phyloP scores from a whole-genome alignment of 2,888 invertebrate species.

The Zygogramma bicolorata region DNA sequence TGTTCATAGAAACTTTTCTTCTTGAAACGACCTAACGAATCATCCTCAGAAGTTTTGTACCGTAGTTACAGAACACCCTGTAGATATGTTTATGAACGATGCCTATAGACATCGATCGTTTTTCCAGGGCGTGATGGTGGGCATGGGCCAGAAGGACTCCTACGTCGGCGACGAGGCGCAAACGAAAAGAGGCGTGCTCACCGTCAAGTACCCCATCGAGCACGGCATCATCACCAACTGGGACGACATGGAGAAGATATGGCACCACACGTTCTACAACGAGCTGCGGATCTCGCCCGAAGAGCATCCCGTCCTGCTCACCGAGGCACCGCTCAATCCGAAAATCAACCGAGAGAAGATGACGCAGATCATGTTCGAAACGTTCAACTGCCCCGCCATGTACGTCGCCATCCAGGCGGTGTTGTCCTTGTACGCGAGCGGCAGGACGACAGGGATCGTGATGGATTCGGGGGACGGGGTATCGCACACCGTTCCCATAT shows the following conservation, averaged over 20 bases:
- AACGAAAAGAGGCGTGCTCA: slow-evolving; percentile 69
- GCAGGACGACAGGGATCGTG: slow-evolving; percentile 80
- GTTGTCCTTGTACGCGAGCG: slow-evolving; percentile 79
- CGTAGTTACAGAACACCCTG: no score
- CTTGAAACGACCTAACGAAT: no score
- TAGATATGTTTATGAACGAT: no score
- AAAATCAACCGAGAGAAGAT: slow-evolving; percentile 86
- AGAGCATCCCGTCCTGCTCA: slow-evolving; percentile 81
- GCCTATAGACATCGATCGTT: no score
- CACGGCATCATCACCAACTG: slow-evolving; percentile 84
- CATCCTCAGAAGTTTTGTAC: no score
- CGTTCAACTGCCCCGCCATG: slow-evolving; percentile 73
- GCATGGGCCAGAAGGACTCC: slow-evolving; percentile 67
- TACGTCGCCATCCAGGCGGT: slow-evolving; percentile 83
- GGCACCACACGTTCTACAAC: slow-evolving; percentile 89
- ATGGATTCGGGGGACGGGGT: slow-evolving; percentile 81
- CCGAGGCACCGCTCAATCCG: slow-evolving; percentile 85
- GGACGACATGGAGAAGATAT: slow-evolving; percentile 91
- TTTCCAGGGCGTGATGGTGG: slow-evolving; percentile 65
- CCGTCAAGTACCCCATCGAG: slow-evolving; percentile 81
- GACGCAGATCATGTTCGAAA: slow-evolving; percentile 76
- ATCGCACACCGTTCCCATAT: slow-evolving; percentile 81
- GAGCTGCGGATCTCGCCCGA: slow-evolving; percentile 84
- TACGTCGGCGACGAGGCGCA: slow-evolving; percentile 74
- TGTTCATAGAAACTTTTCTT: no score